Percentiles rank a stretch among this genome's conserved stretches.
Conservation (phyloP, 1,140 invertebrate genomes). For the Oppia nitens region DNA sequence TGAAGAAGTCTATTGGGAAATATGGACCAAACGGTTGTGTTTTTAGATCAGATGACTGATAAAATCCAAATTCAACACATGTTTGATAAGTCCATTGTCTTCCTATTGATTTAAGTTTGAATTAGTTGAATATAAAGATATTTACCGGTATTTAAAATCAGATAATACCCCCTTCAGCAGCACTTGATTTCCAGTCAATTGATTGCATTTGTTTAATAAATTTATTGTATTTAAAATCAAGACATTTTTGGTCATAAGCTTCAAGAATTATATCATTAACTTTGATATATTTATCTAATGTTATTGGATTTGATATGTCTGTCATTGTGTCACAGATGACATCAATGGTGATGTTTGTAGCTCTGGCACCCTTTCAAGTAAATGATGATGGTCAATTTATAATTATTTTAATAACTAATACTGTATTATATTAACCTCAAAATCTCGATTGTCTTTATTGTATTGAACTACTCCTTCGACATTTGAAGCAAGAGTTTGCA, state of each 20-base stretch:
- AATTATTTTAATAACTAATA: slow-evolving; percentile 7
- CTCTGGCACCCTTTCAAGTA: slow-evolving; percentile 30
- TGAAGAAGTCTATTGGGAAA: slow-evolving; percentile 60
- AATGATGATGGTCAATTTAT: slow-evolving; percentile 1
- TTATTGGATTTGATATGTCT: slow-evolving; percentile 35
- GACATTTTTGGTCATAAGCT: slow-evolving; percentile 49
- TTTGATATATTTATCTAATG: slow-evolving; percentile 46
- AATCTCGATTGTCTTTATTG: slow-evolving; percentile 73
- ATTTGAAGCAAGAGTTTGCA: slow-evolving; percentile 58
- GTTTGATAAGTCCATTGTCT: slow-evolving; percentile 89
- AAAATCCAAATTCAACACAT: slow-evolving; percentile 87
- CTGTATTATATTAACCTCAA: slow-evolving; percentile 27
- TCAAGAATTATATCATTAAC: slow-evolving; percentile 53
- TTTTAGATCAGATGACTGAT: slow-evolving; percentile 60
- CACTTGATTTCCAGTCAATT: slow-evolving; percentile 38
- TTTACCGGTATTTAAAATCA: too few species aligned
- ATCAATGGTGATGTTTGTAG: slow-evolving; percentile 58
- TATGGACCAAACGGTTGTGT: slow-evolving; percentile 54
- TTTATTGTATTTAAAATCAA: slow-evolving; percentile 63
- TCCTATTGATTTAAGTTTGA: too few species aligned
- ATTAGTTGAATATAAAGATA: too few species aligned
- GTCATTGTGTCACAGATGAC: slow-evolving; percentile 55
- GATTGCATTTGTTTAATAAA: slow-evolving; percentile 54
- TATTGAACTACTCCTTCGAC: slow-evolving; percentile 69
- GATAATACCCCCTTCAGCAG: slow-evolving; percentile 13